phyloP scores from a whole-genome alignment of 2,797 vertebrate genomes.

The Propithecus perrieri region DNA sequence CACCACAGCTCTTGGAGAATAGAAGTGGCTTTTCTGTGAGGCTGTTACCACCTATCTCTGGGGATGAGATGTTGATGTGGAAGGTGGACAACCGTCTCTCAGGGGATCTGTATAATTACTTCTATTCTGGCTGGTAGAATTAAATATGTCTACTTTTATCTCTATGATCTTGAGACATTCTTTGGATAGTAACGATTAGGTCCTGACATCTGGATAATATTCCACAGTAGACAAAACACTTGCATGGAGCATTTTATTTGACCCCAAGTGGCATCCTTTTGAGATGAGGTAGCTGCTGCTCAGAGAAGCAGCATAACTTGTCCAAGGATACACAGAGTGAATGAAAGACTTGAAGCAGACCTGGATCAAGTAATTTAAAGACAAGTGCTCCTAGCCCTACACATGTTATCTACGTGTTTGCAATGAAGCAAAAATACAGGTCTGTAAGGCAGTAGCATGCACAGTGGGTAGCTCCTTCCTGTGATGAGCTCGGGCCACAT shows the following conservation, averaged over 20 bases:
- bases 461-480: neutral
- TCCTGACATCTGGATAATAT: constrained; percentile 34
- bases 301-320: neutral
- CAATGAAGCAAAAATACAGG: neutral
- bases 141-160: neutral
- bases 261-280: neutral
- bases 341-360: neutral
- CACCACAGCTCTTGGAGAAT: neutral
- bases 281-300: neutral
- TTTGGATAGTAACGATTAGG: neutral
- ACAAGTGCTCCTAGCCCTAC: neutral
- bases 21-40: neutral
- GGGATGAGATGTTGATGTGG: neutral
- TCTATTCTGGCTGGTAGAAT: neutral
- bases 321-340: neutral
- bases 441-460: neutral
- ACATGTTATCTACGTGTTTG: neutral
- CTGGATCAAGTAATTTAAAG: neutral
- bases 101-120: neutral
- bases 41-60: neutral
- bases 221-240: constrained; percentile 47
- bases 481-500: neutral
- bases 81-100: neutral
- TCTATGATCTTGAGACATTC: neutral
- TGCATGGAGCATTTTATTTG: neutral